A percentile compares a stretch with the other conserved stretches of the same genome.
Evolutionary conservation across 1,140 invertebrate species (phyloP).

Genomic region (Pemphigus obesinymphae): DNA sequence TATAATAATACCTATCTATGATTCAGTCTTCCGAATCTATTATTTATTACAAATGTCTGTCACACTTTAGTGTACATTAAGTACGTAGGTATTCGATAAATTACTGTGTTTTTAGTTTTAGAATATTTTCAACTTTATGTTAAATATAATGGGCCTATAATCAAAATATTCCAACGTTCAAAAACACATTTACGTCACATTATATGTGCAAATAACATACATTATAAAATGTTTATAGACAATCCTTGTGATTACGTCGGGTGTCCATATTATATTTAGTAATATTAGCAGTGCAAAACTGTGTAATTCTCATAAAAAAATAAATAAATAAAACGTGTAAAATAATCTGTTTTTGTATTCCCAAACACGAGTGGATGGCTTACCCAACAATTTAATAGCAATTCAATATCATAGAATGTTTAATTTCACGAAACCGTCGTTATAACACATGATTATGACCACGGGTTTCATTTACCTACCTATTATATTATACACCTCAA

Average conservation of each 20-base stretch:
- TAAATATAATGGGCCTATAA: background rate
- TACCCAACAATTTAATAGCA: background rate
- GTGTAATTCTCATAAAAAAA: background rate
- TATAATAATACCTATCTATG: too few relatives aligned
- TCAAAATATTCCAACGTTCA: background rate
- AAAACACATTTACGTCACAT: background rate
- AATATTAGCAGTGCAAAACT: background rate
- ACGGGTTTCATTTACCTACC: too few relatives aligned
- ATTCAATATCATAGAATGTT: background rate
- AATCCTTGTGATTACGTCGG: background rate
- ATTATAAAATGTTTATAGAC: background rate
- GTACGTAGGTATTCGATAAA: background rate
- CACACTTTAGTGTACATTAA: too few relatives aligned
- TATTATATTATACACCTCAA: background rate
- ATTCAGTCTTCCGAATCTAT: too few relatives aligned
- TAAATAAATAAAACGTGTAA: background rate
- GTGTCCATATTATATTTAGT: background rate
- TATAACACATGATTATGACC: background rate
- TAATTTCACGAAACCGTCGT: background rate
- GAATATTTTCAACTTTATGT: background rate
- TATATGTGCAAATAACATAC: slow-evolving; percentile 9
- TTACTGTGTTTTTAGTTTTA: background rate
- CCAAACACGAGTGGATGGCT: background rate
- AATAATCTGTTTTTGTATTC: background rate
- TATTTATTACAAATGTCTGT: too few relatives aligned